phyloP scores from a whole-genome alignment of 2,113 vertebrate species.

The Sphaerodactylus townsendi region DNA sequence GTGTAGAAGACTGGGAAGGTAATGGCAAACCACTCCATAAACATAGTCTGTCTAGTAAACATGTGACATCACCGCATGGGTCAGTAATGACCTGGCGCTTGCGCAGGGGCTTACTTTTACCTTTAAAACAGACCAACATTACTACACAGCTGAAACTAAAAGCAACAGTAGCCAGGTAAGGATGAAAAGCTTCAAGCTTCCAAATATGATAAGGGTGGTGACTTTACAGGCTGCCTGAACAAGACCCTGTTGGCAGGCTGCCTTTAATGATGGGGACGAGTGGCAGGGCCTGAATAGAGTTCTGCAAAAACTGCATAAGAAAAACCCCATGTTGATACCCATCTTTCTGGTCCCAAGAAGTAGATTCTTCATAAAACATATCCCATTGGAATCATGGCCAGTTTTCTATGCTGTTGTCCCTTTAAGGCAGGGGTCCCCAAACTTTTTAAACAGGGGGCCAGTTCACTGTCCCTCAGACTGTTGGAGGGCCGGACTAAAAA shows the following conservation, averaged over 20 bases:
- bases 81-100: too few relatives aligned
- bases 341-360: not conserved
- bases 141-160: not conserved
- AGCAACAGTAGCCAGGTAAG: not conserved
- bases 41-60: too few relatives aligned
- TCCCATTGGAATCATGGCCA: not conserved
- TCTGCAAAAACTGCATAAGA: not conserved
- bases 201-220: not conserved
- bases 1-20: too few relatives aligned
- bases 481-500: too few relatives aligned
- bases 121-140: too few relatives aligned
- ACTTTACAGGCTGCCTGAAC: not conserved
- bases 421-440: not conserved
- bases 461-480: too few relatives aligned
- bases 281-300: not conserved
- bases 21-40: too few relatives aligned
- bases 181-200: not conserved
- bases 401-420: not conserved
- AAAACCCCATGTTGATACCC: not conserved
- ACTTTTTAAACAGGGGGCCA: too few relatives aligned
- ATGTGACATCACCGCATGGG: too few relatives aligned
- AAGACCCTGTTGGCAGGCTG: not conserved
- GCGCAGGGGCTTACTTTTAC: too few relatives aligned
- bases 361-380: not conserved
- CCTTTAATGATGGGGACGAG: too few relatives aligned